These are phyloP conservation scores for Maniola hyperantus DNA, from an alignment of 2,888 invertebrate species.

Conservation along the genomic window DNA sequence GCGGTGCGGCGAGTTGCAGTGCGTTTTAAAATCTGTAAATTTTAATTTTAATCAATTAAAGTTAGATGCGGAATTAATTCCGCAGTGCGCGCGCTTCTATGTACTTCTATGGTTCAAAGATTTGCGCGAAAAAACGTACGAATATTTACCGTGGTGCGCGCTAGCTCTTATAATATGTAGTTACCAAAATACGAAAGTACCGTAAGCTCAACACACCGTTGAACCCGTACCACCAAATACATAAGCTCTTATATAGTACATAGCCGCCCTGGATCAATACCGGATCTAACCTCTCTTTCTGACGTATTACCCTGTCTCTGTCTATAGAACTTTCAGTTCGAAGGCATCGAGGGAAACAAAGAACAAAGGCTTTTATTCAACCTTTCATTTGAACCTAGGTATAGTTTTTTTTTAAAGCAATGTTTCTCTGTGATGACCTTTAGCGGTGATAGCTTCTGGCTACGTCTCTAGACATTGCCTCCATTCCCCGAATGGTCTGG, in stretches of 20 bases:
- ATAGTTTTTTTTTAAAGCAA: not conserved
- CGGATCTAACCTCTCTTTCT: slow-evolving; percentile 25
- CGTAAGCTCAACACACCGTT: slow-evolving; percentile 10
- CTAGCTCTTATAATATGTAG: not conserved
- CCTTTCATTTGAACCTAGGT: not conserved
- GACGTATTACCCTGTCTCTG: slow-evolving; percentile 20
- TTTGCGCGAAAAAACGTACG: too few relatives aligned
- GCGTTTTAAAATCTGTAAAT: too few relatives aligned
- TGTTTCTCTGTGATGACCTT: too few relatives aligned
- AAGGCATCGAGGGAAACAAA: not conserved
- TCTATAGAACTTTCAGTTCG: slow-evolving; percentile 28
- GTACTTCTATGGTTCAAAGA: too few relatives aligned
- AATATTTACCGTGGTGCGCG: too few relatives aligned
- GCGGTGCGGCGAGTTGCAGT: too few relatives aligned
- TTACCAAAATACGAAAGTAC: not conserved
- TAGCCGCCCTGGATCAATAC: slow-evolving; percentile 37
- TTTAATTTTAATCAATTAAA: too few relatives aligned
- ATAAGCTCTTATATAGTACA: slow-evolving; percentile 26
- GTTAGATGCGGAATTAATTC: too few relatives aligned
- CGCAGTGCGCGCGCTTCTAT: too few relatives aligned
- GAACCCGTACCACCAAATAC: slow-evolving; percentile 7
- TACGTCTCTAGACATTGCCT: too few relatives aligned
- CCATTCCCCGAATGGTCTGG: too few relatives aligned
- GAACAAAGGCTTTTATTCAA: not conserved
- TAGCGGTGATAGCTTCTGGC: too few relatives aligned